Evolutionary conservation across 2,113 vertebrate species (phyloP).

Genomic region (Glaucomys volans): DNA sequence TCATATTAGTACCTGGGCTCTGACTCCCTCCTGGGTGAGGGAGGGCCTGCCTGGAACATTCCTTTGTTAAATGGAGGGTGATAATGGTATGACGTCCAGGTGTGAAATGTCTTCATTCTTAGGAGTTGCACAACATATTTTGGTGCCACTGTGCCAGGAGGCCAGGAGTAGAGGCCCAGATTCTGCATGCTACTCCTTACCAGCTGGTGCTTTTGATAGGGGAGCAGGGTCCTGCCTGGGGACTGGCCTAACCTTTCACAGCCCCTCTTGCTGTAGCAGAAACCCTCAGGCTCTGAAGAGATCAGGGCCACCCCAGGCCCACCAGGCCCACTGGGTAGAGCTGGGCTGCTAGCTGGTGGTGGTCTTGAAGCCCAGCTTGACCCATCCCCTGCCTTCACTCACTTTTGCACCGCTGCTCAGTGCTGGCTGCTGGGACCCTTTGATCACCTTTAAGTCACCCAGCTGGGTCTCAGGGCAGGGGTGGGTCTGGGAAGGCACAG

Average conservation of each 20-base stretch:
- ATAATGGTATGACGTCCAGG: neutral
- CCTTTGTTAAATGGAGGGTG: neutral
- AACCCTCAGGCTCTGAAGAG: neutral
- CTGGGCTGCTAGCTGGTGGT: neutral
- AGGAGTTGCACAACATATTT: neutral
- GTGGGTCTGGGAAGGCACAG: neutral
- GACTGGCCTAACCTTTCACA: neutral
- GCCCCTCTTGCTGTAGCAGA: neutral
- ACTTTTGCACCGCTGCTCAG: neutral
- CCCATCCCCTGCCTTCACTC: neutral
- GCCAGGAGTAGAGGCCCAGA: neutral
- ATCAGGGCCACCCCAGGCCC: neutral
- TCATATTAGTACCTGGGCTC: neutral
- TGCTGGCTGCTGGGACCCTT: neutral
- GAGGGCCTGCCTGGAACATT: neutral
- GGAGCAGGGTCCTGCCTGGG: neutral
- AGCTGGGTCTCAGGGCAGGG: accelerated
- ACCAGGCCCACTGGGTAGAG: neutral
- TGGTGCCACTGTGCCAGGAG: neutral
- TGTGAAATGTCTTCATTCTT: neutral
- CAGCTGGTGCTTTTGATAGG: neutral
- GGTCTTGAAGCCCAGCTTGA: neutral
- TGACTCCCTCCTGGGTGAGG: neutral
- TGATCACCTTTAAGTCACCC: neutral
- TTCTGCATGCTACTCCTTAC: neutral